Evolutionary conservation across 2,113 vertebrate species (phyloP).

Genomic region (Aleadryas rufinucha): DNA sequence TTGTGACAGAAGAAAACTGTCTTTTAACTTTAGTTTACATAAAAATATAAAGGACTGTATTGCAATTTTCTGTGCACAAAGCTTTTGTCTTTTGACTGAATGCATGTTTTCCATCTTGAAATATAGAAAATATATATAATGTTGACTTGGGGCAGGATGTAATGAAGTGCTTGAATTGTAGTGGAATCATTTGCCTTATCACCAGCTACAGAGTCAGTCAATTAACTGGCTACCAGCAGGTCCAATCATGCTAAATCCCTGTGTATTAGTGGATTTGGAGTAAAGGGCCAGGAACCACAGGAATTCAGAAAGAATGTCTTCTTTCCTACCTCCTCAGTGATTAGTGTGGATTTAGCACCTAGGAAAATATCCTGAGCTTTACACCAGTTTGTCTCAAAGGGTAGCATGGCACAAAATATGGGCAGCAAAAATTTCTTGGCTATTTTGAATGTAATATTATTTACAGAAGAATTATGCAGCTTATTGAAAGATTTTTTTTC

Average conservation of each 20-base stretch:
- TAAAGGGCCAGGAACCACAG: slow-evolving; percentile 1
- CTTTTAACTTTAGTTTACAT: neutral
- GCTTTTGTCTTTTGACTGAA: neutral
- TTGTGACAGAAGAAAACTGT: neutral
- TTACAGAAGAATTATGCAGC: neutral
- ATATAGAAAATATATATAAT: neutral
- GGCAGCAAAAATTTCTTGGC: neutral
- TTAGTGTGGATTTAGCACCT: neutral
- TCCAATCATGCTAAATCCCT: neutral
- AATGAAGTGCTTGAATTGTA: neutral
- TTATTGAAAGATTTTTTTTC: neutral
- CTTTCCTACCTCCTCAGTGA: neutral
- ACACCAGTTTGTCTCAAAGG: neutral
- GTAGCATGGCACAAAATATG: neutral
- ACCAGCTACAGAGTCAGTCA: neutral
- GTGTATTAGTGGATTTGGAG: slow-evolving; percentile 26
- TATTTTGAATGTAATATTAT: neutral
- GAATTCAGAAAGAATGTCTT: neutral
- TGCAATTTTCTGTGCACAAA: neutral
- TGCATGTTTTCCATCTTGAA: neutral
- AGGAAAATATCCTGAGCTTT: neutral
- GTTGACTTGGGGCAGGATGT: neutral
- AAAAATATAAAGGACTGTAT: neutral
- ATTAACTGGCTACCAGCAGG: neutral
- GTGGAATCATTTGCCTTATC: slow-evolving; percentile 35